Evolutionary conservation across 2,113 vertebrate species (phyloP).

Genomic region (Dinomys branickii): DNA sequence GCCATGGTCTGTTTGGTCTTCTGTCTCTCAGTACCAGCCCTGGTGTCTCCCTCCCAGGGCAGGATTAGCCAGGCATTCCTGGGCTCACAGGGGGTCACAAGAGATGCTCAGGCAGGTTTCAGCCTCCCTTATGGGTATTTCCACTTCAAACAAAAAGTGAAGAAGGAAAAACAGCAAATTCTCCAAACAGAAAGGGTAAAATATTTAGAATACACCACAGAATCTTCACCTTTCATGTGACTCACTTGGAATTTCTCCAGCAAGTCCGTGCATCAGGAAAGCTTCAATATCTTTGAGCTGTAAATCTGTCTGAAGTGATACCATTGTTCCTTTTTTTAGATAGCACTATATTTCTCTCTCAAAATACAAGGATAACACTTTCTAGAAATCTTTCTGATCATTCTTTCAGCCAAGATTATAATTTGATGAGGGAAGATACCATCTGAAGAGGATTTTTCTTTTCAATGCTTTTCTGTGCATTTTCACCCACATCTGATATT

Average conservation of each 20-base stretch:
- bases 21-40: neutral
- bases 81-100: neutral
- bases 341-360: constrained; percentile 65
- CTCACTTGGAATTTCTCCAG: neutral
- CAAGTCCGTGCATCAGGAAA: neutral
- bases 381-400: neutral
- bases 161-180: neutral
- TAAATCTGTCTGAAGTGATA: neutral
- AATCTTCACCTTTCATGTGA: constrained; percentile 3
- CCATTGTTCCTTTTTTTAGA: neutral
- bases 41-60: neutral
- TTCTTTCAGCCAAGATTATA: neutral
- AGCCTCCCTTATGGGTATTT: neutral
- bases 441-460: neutral
- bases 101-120: neutral
- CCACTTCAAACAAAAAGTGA: neutral
- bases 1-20: neutral
- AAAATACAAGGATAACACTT: neutral
- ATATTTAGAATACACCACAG: neutral
- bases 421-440: neutral
- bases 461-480: neutral
- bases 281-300: neutral
- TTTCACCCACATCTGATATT: neutral
- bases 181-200: neutral
- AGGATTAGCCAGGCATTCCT: neutral